Evolutionary conservation across 2,888 invertebrate species (phyloP).

Genomic region (Hydrotaea diabolus): DNA sequence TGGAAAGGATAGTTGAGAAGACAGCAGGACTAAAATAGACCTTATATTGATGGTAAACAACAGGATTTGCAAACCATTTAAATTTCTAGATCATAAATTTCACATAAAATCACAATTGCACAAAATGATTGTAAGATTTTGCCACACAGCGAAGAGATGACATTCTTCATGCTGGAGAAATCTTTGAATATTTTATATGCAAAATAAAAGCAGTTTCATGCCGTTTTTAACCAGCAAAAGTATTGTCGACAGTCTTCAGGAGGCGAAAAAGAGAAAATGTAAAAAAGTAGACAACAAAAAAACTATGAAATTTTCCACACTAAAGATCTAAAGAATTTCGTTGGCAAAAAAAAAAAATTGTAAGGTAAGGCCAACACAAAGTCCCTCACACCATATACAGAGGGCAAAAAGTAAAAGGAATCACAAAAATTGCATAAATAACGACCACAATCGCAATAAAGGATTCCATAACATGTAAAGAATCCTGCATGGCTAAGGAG

Average conservation of each 20-base stretch:
- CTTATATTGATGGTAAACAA: background rate
- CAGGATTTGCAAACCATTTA: background rate
- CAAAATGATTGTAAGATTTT: background rate
- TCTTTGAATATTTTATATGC: constrained; percentile 20
- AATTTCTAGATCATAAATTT: background rate
- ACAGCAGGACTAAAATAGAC: too few species aligned
- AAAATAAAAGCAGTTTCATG: background rate
- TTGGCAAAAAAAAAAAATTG: background rate
- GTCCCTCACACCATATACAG: too few species aligned
- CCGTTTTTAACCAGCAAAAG: background rate
- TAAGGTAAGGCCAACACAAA: background rate
- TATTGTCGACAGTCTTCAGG: too few species aligned
- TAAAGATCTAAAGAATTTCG: background rate
- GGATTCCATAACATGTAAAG: constrained; percentile 38
- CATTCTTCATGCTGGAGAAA: background rate
- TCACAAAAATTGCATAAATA: constrained; percentile 57
- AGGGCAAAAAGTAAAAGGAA: constrained; percentile 2
- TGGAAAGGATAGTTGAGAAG: too few species aligned
- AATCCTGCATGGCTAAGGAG: background rate
- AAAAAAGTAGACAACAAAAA: too few species aligned
- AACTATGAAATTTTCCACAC: background rate
- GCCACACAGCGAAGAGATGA: too few species aligned
- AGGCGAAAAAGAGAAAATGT: background rate
- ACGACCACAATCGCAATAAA: constrained; percentile 60
- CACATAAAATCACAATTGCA: background rate